These are phyloP conservation scores for Anisognathus igniventris DNA, from an alignment of 2,797 vertebrate species.

Conservation along the genomic window DNA sequence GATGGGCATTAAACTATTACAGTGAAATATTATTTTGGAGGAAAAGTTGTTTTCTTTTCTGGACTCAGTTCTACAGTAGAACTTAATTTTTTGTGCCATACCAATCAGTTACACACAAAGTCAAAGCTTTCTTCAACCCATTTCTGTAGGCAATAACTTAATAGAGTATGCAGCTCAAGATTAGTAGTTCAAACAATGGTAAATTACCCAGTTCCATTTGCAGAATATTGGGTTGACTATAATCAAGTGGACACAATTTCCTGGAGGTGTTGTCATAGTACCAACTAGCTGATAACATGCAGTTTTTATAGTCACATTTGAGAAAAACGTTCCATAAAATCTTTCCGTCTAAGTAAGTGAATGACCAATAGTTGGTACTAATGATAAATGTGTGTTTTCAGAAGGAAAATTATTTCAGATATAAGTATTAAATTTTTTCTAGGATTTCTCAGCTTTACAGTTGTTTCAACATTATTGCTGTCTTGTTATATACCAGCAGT, in stretches of 20 bases:
- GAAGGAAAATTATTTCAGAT: conserved; percentile 10
- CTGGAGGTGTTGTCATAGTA: conserved; percentile 11
- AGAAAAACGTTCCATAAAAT: conserved; percentile 36
- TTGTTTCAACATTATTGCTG: conserved; percentile 37
- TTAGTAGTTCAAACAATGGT: conserved; percentile 91
- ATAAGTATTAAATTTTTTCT: conserved; percentile 28
- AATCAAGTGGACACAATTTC: conserved; percentile 27
- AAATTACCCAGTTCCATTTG: conserved; percentile 63
- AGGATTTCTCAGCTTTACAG: conserved; percentile 38
- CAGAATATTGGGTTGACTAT: conserved; percentile 50
- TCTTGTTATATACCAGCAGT: conserved; percentile 57
- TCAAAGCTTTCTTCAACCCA: conserved; percentile 76
- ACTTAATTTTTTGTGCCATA: conserved; percentile 89
- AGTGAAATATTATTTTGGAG: conserved; percentile 59
- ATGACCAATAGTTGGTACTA: conserved; percentile 48
- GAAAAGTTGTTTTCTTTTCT: conserved; percentile 54
- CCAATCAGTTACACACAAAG: conserved; percentile 78
- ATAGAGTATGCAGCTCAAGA: conserved; percentile 75
- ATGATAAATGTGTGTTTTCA: conserved; percentile 12
- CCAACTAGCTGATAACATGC: not conserved
- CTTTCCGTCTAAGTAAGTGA: not conserved
- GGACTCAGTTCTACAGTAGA: conserved; percentile 78
- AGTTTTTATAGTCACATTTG: conserved; percentile 10
- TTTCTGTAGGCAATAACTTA: conserved; percentile 80
- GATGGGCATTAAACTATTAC: conserved; percentile 87